Evolutionary conservation across 2,888 invertebrate species (phyloP), one percentile per base, ranked within the genome.

Genomic region (Piscicola geometra): DNA sequence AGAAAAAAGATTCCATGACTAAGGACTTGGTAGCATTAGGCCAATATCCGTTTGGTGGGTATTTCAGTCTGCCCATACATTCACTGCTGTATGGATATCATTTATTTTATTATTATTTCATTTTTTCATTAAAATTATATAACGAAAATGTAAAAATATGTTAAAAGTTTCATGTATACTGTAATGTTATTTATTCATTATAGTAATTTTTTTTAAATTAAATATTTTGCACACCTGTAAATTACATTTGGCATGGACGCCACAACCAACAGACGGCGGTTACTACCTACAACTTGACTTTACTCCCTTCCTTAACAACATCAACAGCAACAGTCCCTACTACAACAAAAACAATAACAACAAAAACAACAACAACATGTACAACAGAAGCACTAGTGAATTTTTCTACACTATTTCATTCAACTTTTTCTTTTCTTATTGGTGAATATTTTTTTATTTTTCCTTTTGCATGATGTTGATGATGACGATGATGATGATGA

Each of bases 261-360:
- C n/a, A n/a, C n/a, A n/a, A n/a, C n/a, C n/a, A n/a, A n/a, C 76
- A 76, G 76, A 76, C 64, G 73, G 73, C 21, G 76, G 76, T 28
- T 73, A 73, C 32, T 76, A 76, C 35, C 73, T 76, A 21, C 67
- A 68, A 25, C 73, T 71, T 0, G 73, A 52, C 25, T 69, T 67
- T 73, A 76, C 71, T 25, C 76, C 76, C 5, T 9, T 76, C 25
- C 21, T 36, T 25, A 69, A 36, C 69, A 69, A 5, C 69, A 69
- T n/a, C 69, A 69, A 69, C 67, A 67, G 30, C 15, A 67, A 30
- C n/a, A n/a, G n/a, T n/a, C n/a, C n/a, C n/a, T n/a, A n/a, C n/a
- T n/a, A n/a, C 30, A 32, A 67, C 67, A 67, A 67, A 3, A 30
- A 30, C 67, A 25, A 30, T 32, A 18, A 30, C 3, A 32, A 28